Conservation (phyloP, 2,797 vertebrate species). For the Danio jaintianensis region DNA sequence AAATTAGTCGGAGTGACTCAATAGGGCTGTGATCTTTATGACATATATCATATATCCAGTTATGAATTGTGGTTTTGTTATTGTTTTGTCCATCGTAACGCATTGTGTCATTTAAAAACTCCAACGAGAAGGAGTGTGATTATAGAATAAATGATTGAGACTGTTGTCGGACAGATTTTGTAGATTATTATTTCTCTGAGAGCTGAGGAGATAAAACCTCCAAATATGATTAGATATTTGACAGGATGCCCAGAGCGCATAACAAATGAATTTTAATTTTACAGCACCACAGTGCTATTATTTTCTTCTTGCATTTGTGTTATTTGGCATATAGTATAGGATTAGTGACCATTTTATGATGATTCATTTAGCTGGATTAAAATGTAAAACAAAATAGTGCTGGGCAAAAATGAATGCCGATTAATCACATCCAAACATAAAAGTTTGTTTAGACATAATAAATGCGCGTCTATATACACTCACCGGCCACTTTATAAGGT, state of each 20-base stretch:
- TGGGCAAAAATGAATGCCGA: too few species aligned
- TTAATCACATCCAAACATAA: too few species aligned
- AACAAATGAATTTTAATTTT: background rate
- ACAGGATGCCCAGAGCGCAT: background rate
- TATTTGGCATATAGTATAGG: background rate
- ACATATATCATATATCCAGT: background rate
- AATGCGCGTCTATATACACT: too few species aligned
- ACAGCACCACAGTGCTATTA: background rate
- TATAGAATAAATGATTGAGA: background rate
- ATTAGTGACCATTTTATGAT: background rate
- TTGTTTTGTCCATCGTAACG: background rate
- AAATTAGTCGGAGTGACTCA: background rate
- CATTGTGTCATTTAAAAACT: background rate
- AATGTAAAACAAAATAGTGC: too few species aligned
- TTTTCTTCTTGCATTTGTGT: background rate
- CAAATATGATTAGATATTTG: conserved; percentile 23
- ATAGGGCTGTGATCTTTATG: background rate
- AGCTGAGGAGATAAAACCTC: background rate
- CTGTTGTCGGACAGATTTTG: background rate
- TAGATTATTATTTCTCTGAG: conserved; percentile 17
- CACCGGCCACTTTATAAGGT: too few species aligned
- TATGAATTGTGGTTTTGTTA: conserved; percentile 5
- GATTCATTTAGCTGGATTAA: background rate
- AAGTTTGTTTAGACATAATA: too few species aligned
- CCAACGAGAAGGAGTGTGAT: background rate